Evolutionary conservation across 2,888 invertebrate species (phyloP).

Genomic region (Hoplodrina blanda): DNA sequence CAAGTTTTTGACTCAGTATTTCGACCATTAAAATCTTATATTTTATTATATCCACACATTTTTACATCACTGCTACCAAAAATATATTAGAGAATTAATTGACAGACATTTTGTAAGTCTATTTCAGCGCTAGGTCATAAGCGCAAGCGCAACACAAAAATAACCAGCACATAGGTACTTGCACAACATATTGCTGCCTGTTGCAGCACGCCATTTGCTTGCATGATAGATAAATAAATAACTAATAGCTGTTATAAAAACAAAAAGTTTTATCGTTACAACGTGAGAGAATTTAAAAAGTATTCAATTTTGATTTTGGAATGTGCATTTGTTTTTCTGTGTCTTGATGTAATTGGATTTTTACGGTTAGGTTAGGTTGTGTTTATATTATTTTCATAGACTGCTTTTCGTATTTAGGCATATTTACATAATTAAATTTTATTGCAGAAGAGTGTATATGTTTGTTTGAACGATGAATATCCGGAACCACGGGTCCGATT

Average conservation of each 20-base stretch:
- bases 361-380: not conserved
- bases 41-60: not conserved
- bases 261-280: conserved; percentile 34
- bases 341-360: not conserved
- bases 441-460: too few relatives aligned
- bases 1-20: not conserved
- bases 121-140: conserved; percentile 35
- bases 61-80: conserved; percentile 20
- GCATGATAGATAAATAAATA: conserved; percentile 50
- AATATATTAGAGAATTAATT: conserved; percentile 38
- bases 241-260: conserved; percentile 38
- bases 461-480: too few relatives aligned
- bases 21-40: not conserved
- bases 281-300: conserved; percentile 37
- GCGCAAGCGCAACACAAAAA: conserved; percentile 49
- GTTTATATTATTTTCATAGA: not conserved
- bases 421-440: not conserved
- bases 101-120: conserved; percentile 53
- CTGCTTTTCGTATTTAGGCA: not conserved
- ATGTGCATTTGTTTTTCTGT: conserved; percentile 19
- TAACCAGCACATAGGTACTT: conserved; percentile 43
- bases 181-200: conserved; percentile 43
- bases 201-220: conserved; percentile 42
- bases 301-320: conserved; percentile 41
- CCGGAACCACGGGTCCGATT: too few relatives aligned